These are phyloP conservation scores for Garrulus glandarius DNA, from an alignment of 2,797 vertebrate species.

Conservation along the genomic window DNA sequence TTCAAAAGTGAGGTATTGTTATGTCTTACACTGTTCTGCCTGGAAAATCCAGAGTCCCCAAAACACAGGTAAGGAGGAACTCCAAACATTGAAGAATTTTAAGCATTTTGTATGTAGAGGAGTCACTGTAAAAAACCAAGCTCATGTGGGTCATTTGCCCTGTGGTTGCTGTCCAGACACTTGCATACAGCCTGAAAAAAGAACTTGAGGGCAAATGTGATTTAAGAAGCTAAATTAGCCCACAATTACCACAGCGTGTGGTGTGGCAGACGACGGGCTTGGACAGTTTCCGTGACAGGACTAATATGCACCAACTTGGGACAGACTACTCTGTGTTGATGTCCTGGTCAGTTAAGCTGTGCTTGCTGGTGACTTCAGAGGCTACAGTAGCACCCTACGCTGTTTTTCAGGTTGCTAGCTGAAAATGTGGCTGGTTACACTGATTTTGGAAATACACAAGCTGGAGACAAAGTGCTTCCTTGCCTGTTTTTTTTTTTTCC, in stretches of 20 bases:
- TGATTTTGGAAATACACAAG: neutral
- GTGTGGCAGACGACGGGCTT: neutral
- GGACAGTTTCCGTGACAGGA: neutral
- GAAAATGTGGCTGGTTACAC: neutral
- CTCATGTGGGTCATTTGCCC: neutral
- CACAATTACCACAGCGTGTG: neutral
- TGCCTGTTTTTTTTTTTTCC: neutral
- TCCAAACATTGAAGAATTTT: neutral
- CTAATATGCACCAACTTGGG: neutral
- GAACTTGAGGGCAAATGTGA: neutral
- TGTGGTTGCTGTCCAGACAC: neutral
- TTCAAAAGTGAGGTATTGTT: neutral
- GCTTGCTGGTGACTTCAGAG: neutral
- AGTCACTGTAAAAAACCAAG: neutral
- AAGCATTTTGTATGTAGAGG: neutral
- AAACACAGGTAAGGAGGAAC: neutral
- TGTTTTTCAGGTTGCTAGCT: neutral
- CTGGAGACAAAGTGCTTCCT: neutral
- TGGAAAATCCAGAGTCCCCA: neutral
- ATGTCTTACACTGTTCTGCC: neutral
- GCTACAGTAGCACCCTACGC: neutral
- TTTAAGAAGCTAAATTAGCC: conserved; percentile 34
- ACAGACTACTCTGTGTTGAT: neutral
- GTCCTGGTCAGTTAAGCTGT: neutral
- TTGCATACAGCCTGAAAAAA: neutral